phyloP scores from a whole-genome alignment of 2,797 vertebrate species.

The Paramormyrops hopkinsi region DNA sequence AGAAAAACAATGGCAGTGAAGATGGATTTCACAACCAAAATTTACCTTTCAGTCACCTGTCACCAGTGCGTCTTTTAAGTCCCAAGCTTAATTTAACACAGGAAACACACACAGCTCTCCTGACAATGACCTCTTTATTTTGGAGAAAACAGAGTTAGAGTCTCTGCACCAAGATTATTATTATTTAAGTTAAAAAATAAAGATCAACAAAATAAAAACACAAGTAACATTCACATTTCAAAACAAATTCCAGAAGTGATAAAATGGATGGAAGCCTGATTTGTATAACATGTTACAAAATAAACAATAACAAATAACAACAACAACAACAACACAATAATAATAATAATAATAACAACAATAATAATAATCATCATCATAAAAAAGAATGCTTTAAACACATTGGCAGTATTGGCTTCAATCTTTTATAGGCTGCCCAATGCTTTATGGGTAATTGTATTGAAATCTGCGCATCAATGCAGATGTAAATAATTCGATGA shows the following conservation, averaged over 20 bases:
- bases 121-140: slow-evolving; percentile 27
- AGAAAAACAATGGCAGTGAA: background rate
- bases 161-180: slow-evolving; percentile 20
- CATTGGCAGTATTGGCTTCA: slow-evolving; percentile 5
- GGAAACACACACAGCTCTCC: slow-evolving; percentile 11
- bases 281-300: slow-evolving; percentile 20
- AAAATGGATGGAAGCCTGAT: slow-evolving; percentile 21
- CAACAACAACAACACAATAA: background rate
- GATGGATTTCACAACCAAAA: background rate
- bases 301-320: slow-evolving; percentile 7
- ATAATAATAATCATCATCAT: background rate
- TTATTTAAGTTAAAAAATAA: slow-evolving; percentile 31
- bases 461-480: slow-evolving; percentile 9
- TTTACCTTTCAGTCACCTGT: background rate
- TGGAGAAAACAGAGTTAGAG: slow-evolving; percentile 10
- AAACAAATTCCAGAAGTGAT: slow-evolving; percentile 16
- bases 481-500: slow-evolving; percentile 11
- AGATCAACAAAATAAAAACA: slow-evolving; percentile 20
- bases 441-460: background rate
- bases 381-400: slow-evolving; percentile 4
- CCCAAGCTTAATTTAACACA: background rate
- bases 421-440: background rate
- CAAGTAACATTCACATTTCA: slow-evolving; percentile 25
- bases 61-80: background rate
- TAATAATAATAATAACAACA: background rate